Base-by-base conservation (phyloP, 2,113 vertebrate species). In the Gymnarchus niloticus region DNA sequence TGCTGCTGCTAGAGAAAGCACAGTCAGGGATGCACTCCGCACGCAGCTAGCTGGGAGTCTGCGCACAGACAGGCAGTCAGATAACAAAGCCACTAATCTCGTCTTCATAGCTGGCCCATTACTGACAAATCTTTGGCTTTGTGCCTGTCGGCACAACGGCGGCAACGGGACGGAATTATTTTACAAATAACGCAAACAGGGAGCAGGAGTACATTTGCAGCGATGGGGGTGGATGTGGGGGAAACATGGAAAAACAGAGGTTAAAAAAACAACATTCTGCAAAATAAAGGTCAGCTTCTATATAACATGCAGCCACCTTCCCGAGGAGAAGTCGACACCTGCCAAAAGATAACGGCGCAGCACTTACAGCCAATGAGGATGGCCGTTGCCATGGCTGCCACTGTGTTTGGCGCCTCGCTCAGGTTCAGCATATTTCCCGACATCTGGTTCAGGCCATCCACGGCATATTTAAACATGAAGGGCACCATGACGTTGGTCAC, bases 381-480 rank as follows among this genome's bases (percentile, higher is more conserved):
- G 49, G 97, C 94, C 61, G 97, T 98, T 91, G 98, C 97, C 96
- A 99, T 95, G 86, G 98, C 97, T 90, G 96, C 96, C 92, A 95
- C 96, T 14, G 98, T 98, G 93, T 95, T 96, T 77, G 98, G 95
- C 85, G 96, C 97, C 89, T 98, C 95, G 88, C 90, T 92, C 87
- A 99, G 95, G 95, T 97, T 96, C 91, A 99, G 95, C 92, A 97
- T 93, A 88, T 97, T 96, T 93, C 97, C 98, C 86, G 98, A 99
- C 90, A 99, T 92, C 95, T 98, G 95, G 95, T 99, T 99, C 90
- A 99, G 97, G 93, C 85, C 94, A 91, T 99, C 98, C 92, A 99
- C 97, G 89, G 96, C 98, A 92, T 98, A 98, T 94, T 99, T 99
- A 96, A 99, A 99, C 97, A 99, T 99, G 97, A 99, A 98, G 89